Base-by-base conservation (phyloP, 2,888 invertebrate genomes). In the Cyclophora punctaria region DNA sequence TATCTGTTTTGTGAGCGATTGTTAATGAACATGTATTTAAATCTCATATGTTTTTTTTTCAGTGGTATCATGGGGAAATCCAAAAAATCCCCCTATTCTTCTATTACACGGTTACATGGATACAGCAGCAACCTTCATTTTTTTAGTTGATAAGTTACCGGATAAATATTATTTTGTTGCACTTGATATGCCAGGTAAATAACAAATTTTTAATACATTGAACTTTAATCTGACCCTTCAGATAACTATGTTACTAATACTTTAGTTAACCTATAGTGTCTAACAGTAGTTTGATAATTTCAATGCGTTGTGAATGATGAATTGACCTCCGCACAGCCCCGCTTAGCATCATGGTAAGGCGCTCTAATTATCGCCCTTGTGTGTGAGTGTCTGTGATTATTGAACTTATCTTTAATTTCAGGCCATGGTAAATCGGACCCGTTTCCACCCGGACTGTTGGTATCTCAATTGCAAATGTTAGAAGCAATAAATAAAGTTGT, bases 71-170 rank as follows among this genome's bases (percentile, higher is more conserved):
- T 91, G 90, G 90, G 91, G 91, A 3, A 69, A 84, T 35, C 65
- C 74, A 46, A 60, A 70, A 41, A 74, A 83, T 3, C 73, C 77
- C 42, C 82, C 89, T 3, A 72, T 90, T 5, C 67, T 92, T 41
- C 71, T 87, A 43, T 60, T 90, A 1, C 91, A 91, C 64, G 91
- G 91, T 2, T 80, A 88, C 67, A 77, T 89, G 73, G 91, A 92
- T 66, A 91, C 90, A 60, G 89, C 89, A 3, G 91, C 90, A 0
- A 81, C 90, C 2, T 92, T 90, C 62, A 87, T 90, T 52, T 69
- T 75, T 5, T 60, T 92, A 41, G 78, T 89, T n/a, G 83, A 89
- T n/a, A 59, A 82, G 34, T 63, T 92, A 33, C 83, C 90, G 3
- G 66, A 64, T 53, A 69, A 55, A 43, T 68, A 68, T 51, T 69